A percentile compares a stretch with the other conserved stretches of the same genome.
phyloP scores from a whole-genome alignment of 2,797 vertebrate species.

The Lacerta viridis region DNA sequence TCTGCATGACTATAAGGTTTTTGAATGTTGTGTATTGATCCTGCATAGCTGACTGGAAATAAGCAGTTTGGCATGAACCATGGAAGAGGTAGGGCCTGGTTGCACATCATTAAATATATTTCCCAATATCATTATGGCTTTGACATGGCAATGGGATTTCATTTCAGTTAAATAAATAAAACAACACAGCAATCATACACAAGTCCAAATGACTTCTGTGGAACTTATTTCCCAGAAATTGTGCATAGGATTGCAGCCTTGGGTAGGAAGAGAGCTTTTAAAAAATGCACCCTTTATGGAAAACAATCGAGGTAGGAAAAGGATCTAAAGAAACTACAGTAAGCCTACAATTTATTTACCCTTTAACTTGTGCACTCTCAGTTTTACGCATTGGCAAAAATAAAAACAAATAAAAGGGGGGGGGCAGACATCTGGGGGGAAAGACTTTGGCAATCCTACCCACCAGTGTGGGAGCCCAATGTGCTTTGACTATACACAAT shows the following conservation, averaged over 20 bases:
- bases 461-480: too few relatives aligned
- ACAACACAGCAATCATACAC: background rate
- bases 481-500: too few relatives aligned
- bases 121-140: background rate
- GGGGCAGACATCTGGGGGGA: too few relatives aligned
- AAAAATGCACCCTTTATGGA: background rate
- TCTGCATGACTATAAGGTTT: background rate
- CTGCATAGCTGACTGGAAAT: background rate
- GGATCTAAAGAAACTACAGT: background rate
- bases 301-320: background rate
- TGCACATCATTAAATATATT: background rate
- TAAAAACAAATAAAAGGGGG: too few relatives aligned
- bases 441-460: too few relatives aligned
- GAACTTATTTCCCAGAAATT: background rate
- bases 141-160: background rate
- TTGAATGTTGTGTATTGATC: background rate
- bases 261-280: background rate
- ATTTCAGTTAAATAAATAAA: background rate
- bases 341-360: too few relatives aligned
- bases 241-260: background rate
- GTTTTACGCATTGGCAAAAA: too few relatives aligned
- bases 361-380: too few relatives aligned
- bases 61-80: background rate
- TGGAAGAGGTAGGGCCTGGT: background rate
- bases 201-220: background rate